phyloP scores from a whole-genome alignment of 2,113 vertebrate genomes.

The Corythoichthys intestinalis region DNA sequence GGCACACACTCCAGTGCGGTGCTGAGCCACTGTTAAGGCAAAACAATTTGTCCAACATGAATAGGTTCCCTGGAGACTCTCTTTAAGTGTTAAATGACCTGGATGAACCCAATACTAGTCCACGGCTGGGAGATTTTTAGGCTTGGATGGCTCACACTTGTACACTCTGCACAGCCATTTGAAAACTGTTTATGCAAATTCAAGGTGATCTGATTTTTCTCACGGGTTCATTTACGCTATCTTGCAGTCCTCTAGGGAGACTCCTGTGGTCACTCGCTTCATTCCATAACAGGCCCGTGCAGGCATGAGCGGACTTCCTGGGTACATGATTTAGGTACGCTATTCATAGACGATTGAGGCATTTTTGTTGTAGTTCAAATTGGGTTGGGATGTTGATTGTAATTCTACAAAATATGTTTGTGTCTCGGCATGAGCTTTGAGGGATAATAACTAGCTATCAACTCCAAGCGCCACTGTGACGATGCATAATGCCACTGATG shows the following conservation, averaged over 20 bases:
- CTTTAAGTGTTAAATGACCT: slow-evolving; percentile 74
- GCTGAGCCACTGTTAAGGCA: slow-evolving; percentile 58
- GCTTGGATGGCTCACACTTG: slow-evolving; percentile 60
- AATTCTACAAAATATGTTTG: neutral
- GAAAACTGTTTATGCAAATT: slow-evolving; percentile 75
- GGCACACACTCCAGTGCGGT: slow-evolving; percentile 43
- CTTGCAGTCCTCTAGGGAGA: slow-evolving; percentile 52
- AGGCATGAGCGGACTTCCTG: slow-evolving; percentile 22
- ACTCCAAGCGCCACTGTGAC: slow-evolving; percentile 7
- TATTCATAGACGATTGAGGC: neutral
- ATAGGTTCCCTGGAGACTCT: slow-evolving; percentile 65
- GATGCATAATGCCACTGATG: slow-evolving; percentile 12
- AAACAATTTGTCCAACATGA: slow-evolving; percentile 73
- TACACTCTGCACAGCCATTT: slow-evolving; percentile 58
- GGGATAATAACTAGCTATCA: neutral
- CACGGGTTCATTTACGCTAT: slow-evolving; percentile 62
- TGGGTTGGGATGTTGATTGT: neutral
- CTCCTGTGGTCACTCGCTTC: slow-evolving; percentile 50
- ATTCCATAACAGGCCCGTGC: slow-evolving; percentile 14
- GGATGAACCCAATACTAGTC: slow-evolving; percentile 70
- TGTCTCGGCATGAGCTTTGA: neutral
- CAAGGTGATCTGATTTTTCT: slow-evolving; percentile 74
- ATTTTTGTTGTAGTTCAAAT: neutral
- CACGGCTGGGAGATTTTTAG: slow-evolving; percentile 60
- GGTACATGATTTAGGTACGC: neutral